Evolutionary conservation across 2,888 invertebrate genomes (phyloP).

Genomic region (Trimorus sp.): DNA sequence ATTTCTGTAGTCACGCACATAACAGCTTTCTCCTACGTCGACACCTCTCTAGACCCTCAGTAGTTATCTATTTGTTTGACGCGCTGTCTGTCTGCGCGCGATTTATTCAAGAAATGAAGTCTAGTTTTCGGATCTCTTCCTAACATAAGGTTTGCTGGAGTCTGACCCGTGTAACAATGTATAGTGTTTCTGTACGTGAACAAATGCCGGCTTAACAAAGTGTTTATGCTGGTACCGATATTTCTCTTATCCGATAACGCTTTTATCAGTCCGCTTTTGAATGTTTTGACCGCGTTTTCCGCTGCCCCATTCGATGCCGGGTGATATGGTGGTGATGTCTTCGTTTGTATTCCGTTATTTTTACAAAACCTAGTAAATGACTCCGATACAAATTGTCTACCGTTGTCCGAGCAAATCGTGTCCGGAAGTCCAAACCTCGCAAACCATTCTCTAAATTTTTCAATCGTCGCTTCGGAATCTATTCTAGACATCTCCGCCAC

Average conservation of each 20-base stretch:
- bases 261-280: constrained; percentile 51
- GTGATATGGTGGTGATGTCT: constrained; percentile 54
- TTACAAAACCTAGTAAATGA: constrained; percentile 50
- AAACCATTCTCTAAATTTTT: constrained; percentile 60
- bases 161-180: constrained; percentile 53
- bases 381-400: constrained; percentile 55
- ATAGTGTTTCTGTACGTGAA: constrained; percentile 48
- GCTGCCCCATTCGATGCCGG: constrained; percentile 47
- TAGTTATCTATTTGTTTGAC: constrained; percentile 37
- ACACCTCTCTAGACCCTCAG: constrained; percentile 32
- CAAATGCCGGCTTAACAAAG: constrained; percentile 37
- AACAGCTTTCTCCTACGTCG: constrained; percentile 30
- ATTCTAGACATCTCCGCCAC: constrained; percentile 59
- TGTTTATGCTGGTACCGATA: not conserved
- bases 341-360: constrained; percentile 32
- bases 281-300: constrained; percentile 48
- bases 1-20: constrained; percentile 34
- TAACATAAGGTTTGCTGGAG: constrained; percentile 56
- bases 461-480: constrained; percentile 45
- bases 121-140: constrained; percentile 47
- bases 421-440: constrained; percentile 60
- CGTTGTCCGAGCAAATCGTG: constrained; percentile 64
- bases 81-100: constrained; percentile 15
- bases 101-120: constrained; percentile 40
- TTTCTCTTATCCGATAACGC: constrained; percentile 26